These are phyloP conservation scores for Junco hyemalis DNA, from an alignment of 2,113 vertebrate species.

Conservation along the genomic window DNA sequence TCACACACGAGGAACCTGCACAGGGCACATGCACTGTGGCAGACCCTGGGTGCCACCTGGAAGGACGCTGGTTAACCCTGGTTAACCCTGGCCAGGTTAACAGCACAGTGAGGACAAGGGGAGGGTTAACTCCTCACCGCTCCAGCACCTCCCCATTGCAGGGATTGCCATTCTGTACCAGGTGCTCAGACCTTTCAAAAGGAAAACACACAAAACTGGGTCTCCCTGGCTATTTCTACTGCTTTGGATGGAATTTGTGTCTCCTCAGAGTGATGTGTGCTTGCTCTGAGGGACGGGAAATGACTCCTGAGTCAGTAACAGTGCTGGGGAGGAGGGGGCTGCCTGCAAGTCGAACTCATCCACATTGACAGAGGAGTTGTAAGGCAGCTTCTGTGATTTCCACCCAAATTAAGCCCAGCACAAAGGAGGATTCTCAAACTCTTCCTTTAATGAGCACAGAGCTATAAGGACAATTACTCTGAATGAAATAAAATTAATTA, in stretches of 20 bases:
- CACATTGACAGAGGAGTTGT: background rate
- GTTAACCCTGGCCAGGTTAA: background rate
- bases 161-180: background rate
- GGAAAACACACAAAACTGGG: conserved; percentile 4
- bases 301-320: conserved; percentile 38
- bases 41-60: background rate
- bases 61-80: background rate
- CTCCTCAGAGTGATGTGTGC: conserved; percentile 32
- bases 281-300: background rate
- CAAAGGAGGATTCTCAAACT: conserved; percentile 52
- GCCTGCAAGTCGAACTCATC: conserved; percentile 31
- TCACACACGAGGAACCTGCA: background rate
- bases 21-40: rapidly evolving
- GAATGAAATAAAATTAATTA: conserved; percentile 66
- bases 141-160: background rate
- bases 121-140: background rate
- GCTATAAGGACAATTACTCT: conserved; percentile 55
- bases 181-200: background rate
- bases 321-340: background rate
- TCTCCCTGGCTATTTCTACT: conserved; percentile 17
- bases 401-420: conserved; percentile 36
- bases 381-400: conserved; percentile 39
- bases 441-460: conserved; percentile 47
- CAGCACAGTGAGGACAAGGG: background rate
- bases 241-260: conserved; percentile 25